Evolutionary conservation across 2,888 invertebrate genomes (phyloP).

Genomic region (Drosophila eohydei): DNA sequence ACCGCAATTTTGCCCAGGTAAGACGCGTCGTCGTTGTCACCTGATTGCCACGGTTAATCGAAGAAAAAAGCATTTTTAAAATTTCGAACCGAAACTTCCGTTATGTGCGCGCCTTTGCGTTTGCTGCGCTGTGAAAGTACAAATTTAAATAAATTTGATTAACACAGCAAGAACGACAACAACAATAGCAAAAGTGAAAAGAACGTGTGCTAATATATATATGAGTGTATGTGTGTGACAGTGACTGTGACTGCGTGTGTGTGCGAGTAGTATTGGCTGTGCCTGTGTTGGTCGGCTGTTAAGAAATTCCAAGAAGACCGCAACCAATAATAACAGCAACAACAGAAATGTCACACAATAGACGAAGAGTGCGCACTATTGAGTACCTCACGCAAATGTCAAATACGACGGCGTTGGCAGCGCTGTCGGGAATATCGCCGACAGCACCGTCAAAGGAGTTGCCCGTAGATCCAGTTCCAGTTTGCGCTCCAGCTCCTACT

Average conservation of each 20-base stretch:
- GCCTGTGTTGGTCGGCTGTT: constrained; percentile 25
- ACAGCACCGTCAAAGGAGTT: constrained; percentile 29
- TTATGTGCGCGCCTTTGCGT: constrained; percentile 52
- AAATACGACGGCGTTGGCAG: constrained; percentile 22
- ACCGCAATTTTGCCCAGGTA: constrained; percentile 58
- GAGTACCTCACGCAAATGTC: constrained; percentile 67
- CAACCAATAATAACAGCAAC: constrained; percentile 34
- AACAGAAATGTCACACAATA: constrained; percentile 68
- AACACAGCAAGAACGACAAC: constrained; percentile 39
- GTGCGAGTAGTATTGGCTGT: constrained; percentile 18
- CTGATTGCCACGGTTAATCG: constrained; percentile 45
- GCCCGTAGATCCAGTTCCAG: constrained; percentile 20
- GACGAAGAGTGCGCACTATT: constrained; percentile 67
- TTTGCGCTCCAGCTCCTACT: neutral
- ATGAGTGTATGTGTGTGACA: constrained; percentile 18
- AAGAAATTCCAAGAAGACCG: constrained; percentile 63
- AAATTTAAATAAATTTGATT: constrained; percentile 70
- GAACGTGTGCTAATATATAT: constrained; percentile 30
- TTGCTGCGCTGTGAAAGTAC: constrained; percentile 63
- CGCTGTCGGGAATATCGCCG: constrained; percentile 34
- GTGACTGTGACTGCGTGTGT: constrained; percentile 25
- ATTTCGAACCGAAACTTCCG: constrained; percentile 26
- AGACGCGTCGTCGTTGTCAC: constrained; percentile 57
- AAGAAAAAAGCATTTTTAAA: constrained; percentile 20
- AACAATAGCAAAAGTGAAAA: constrained; percentile 17